Evolutionary conservation across 2,888 invertebrate species (phyloP), one percentile per base, ranked within the genome.

Genomic region (Netelia inedita): DNA sequence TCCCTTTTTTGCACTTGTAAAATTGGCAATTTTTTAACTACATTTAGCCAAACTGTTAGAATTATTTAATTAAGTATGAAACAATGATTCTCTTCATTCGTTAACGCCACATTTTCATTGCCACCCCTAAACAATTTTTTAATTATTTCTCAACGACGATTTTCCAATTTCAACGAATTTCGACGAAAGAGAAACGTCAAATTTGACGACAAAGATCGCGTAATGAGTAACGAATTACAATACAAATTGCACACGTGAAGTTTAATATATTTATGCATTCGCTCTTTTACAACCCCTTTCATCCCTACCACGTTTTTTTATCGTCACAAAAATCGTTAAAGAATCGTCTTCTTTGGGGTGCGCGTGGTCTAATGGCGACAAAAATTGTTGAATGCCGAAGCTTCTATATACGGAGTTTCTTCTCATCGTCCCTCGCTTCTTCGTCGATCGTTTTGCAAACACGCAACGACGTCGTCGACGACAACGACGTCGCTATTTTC

Each of bases 401-500:
- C 69, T 75, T 57, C 61, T 46, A 53, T 35, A 61, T 28, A 19
- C 61, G 10, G 53, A 55, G 55, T 74, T 65, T 53, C 72, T 89
- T 89, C 88, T 88, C 88, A 85, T 86, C 83, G 86, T 86, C 65
- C 28, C 57, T 66, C 46, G 85, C 86, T 88, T 87, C 88, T 89
- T 87, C 89, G 89, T 87, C 88, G 89, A 89, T 88, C 88, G 86
- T 88, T 85, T 87, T 85, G 82, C 35, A 8, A 35, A 35, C 35
- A 35, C 35, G 35, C 35, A 6, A 35, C 35, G 79, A 80, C 80
- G 79, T 86, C 19, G n/a, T 16, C 55, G 57, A 19, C 16, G 57
- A 57, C 16, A 19, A 57, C 16, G 87, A 82, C 85, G 86, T 87
- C 72, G 87, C 88, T 89, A 92, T 92, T 93, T 92, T 89, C 91